Conservation (phyloP, 2,113 vertebrate species). For the Anguilla japonica region DNA sequence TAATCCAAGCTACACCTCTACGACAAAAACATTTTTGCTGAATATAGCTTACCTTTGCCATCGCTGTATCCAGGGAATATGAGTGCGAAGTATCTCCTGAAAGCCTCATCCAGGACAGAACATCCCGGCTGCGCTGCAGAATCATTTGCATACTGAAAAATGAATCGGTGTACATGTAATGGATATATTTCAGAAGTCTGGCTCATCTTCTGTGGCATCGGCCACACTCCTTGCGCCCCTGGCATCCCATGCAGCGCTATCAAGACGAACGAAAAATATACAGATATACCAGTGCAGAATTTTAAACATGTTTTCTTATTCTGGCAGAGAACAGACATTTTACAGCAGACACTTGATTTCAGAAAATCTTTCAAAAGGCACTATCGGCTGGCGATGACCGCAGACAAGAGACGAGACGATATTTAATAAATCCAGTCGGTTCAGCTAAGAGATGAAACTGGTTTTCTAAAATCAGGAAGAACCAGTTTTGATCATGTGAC, state of each 20-base stretch:
- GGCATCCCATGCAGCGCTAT: not conserved
- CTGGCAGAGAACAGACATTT: not conserved
- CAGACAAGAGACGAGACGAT: too few relatives aligned
- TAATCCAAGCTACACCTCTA: not conserved
- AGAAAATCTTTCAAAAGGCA: not conserved
- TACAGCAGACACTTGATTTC: not conserved
- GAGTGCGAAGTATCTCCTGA: conserved; percentile 76
- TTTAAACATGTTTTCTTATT: not conserved
- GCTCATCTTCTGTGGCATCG: conserved; percentile 68
- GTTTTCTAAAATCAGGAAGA: too few relatives aligned
- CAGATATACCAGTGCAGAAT: not conserved
- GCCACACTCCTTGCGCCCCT: conserved; percentile 66
- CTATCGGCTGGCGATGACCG: not conserved
- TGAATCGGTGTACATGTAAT: conserved; percentile 63
- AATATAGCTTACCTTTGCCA: conserved; percentile 32
- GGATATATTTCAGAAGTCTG: conserved; percentile 48
- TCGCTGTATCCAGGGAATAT: conserved; percentile 64
- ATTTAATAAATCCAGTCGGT: too few relatives aligned
- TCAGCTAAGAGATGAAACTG: too few relatives aligned
- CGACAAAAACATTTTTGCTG: not conserved
- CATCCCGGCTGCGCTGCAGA: conserved; percentile 73
- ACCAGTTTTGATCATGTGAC: too few relatives aligned
- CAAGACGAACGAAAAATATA: conserved; percentile 6
- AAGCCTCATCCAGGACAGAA: conserved; percentile 77
- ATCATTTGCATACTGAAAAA: conserved; percentile 60